These are phyloP conservation scores for Apantesis nais DNA, from an alignment of 2,888 invertebrate genomes.

Conservation along the genomic window DNA sequence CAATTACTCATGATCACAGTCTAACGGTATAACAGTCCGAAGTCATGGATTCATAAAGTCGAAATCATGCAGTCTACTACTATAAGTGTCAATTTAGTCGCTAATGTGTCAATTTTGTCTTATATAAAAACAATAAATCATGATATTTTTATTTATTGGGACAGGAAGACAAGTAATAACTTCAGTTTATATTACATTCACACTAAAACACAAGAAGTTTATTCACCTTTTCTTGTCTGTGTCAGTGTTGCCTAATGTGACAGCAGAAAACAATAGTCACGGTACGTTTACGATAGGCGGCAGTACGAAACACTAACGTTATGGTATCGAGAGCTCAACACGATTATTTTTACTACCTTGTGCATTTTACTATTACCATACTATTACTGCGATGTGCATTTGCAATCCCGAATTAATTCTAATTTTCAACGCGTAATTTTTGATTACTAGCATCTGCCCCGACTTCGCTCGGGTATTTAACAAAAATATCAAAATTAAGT, in stretches of 20 bases:
- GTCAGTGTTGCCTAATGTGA: neutral
- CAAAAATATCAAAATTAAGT: no score
- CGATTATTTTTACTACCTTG: no score
- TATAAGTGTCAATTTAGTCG: slow-evolving; percentile 41
- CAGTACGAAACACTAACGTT: no score
- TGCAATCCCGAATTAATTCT: no score
- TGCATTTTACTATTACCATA: no score
- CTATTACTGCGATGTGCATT: no score
- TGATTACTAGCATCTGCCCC: no score
- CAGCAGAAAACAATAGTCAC: neutral
- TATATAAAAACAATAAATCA: slow-evolving; percentile 26
- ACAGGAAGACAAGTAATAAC: slow-evolving; percentile 19
- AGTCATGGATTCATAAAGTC: slow-evolving; percentile 44
- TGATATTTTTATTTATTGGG: slow-evolving; percentile 9
- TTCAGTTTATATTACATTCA: neutral
- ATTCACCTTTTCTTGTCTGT: slow-evolving; percentile 30
- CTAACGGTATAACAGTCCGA: slow-evolving; percentile 44
- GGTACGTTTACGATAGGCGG: no score
- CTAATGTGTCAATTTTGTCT: slow-evolving; percentile 33
- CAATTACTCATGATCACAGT: slow-evolving; percentile 46
- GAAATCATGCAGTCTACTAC: slow-evolving; percentile 40
- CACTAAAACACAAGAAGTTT: slow-evolving; percentile 36
- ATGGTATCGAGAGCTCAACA: no score
- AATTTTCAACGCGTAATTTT: no score
- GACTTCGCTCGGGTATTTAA: no score